Base-by-base conservation (phyloP, 2,797 vertebrate species). In the Myoxocephalus aenaeus region DNA sequence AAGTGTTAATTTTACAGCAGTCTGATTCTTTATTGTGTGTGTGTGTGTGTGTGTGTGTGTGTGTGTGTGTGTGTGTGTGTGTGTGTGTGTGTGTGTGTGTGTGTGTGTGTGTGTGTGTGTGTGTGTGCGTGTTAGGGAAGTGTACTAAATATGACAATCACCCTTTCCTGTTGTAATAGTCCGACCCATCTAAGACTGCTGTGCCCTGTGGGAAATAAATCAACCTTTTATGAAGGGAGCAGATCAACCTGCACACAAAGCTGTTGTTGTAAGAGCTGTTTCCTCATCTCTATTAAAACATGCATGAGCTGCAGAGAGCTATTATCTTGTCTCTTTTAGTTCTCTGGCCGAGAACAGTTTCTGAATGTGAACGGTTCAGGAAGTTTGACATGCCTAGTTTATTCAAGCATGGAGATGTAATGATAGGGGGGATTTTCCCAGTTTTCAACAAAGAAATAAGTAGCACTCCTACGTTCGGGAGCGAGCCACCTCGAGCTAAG, bases 401-500 rank as follows among this genome's bases (percentile, higher is more conserved):
- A 65, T 92, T 89, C 53, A 90, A 91, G 70, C 54, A 75, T 32
- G 95, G 95, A 50, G 91, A 95, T 48, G 83, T 96, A 48, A 93
- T 94, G 91, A 92, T 95, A 0, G 95, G 94, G n/a, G 95, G 94
- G 1, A 94, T 96, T 86, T 96, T 95, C 53, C 95, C 94, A 0
- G 64, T 95, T 86, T 94, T 89, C 25, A 93, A 93, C 84, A 95
- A 95, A 90, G 92, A 95, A 50, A 73, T 93, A 32, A 53, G 73
- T 61, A 82, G 57, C 36, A 77, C 76, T n/a, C 58, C 48, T 12
- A 86, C 74, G 0, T 95, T 92, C 71, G 57, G 86, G 38, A 89
- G 42, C 12, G 63, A 92, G 61, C 94, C 92, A n/a, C 38, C 58
- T 32, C 79, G 56, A 67, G 81, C 70, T 3, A 88, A 83, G 15